Percentiles rank a stretch among this genome's conserved stretches.
These are phyloP conservation scores for Contarinia nasturtii DNA, from an alignment of 1,140 invertebrate species.

Conservation along the genomic window DNA sequence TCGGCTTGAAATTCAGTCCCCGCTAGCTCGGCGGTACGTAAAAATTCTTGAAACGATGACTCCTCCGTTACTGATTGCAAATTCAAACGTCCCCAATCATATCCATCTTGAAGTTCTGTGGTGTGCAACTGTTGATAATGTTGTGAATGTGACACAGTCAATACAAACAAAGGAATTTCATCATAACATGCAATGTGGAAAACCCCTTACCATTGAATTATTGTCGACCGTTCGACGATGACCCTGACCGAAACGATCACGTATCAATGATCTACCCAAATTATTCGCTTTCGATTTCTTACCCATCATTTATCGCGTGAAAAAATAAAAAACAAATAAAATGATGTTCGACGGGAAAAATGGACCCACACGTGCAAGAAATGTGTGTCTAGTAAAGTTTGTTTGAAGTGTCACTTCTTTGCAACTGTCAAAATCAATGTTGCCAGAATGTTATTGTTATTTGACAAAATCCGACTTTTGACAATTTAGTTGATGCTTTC, in stretches of 20 bases:
- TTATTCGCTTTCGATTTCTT: conserved; percentile 36
- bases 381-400: too few relatives aligned
- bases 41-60: conserved; percentile 85
- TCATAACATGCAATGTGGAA: neutral
- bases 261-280: conserved; percentile 54
- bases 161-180: conserved; percentile 4
- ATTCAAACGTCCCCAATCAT: conserved; percentile 76
- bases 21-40: conserved; percentile 82
- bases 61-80: conserved; percentile 90
- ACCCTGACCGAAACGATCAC: conserved; percentile 45
- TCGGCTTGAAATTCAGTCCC: conserved; percentile 84
- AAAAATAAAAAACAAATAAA: too few relatives aligned
- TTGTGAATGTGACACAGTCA: neutral
- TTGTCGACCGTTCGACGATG: conserved; percentile 37
- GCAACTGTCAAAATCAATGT: too few relatives aligned
- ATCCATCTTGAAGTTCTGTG: conserved; percentile 71
- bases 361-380: too few relatives aligned
- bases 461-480: too few relatives aligned
- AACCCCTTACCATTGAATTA: conserved; percentile 34
- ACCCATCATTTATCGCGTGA: conserved; percentile 29
- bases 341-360: too few relatives aligned
- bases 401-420: too few relatives aligned
- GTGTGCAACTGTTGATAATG: conserved; percentile 49
- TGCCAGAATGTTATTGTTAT: too few relatives aligned
- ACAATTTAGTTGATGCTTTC: too few relatives aligned